Conservation (phyloP, 2,888 invertebrate genomes). For the Meiosimyza decipiens region DNA sequence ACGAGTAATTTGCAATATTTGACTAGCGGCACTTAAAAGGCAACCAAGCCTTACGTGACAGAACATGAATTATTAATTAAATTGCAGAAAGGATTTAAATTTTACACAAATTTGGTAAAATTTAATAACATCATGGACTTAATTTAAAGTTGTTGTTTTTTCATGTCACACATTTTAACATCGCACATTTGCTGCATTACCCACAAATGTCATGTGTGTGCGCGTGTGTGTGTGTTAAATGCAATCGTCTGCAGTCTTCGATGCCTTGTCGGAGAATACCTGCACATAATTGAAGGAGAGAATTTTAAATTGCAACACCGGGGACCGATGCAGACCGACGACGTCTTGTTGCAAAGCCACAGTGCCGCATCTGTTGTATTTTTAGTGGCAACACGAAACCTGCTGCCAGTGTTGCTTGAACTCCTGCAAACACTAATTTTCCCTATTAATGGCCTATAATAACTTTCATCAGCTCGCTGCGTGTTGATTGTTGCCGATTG, state of each 20-base stretch:
- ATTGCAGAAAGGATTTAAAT: too few species aligned
- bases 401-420: conserved; percentile 46
- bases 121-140: too few species aligned
- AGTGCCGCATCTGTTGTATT: neutral
- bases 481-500: conserved; percentile 34
- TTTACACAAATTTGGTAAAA: too few species aligned
- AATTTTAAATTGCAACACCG: neutral
- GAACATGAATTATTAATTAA: too few species aligned
- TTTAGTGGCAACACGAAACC: conserved; percentile 52
- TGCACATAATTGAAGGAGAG: neutral
- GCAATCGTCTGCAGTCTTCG: neutral
- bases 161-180: too few species aligned
- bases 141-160: too few species aligned
- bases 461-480: conserved; percentile 48
- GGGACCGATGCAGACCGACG: neutral
- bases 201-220: too few species aligned
- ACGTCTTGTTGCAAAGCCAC: neutral
- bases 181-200: too few species aligned
- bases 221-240: neutral
- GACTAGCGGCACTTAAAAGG: too few species aligned
- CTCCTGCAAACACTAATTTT: conserved; percentile 58
- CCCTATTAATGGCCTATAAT: conserved; percentile 56
- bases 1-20: too few species aligned
- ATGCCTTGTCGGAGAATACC: neutral
- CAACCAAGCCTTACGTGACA: too few species aligned